Evolutionary conservation across 2,113 vertebrate genomes (phyloP), one percentile per base, ranked within the genome.

Genomic region (Marmota flaviventris): DNA sequence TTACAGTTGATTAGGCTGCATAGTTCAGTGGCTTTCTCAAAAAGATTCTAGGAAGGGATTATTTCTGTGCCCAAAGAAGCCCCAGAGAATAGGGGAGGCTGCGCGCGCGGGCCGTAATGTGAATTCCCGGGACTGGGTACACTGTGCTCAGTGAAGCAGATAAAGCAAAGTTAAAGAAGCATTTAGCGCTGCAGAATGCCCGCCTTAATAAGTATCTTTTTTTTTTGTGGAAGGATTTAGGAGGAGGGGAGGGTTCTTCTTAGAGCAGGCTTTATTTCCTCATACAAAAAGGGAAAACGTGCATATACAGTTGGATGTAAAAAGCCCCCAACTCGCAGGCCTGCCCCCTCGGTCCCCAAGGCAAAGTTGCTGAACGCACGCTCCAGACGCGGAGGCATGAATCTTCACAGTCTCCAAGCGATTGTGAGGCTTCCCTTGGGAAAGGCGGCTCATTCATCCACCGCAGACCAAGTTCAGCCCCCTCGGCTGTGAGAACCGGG

Each of bases 151-250:
- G 6, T 97, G 97, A 98, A 97, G 98, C 98, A 98, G 96, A 98
- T 83, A 97, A 98, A 98, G 98, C 97, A 94, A 98, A 97, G 95
- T 98, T 98, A 98, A 98, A 98, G 98, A 81, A 97, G 97, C 98
- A 98, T 98, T 98, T 98, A 98, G 97, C 91, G 95, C 95, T 95
- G 97, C 98, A 98, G 98, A 96, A 97, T 92, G 93, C 96, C 97
- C 85, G 96, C 93, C 97, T 97, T 97, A 97, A 98, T 98, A 97
- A 97, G 96, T 94, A 97, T 98, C 98, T 5, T 87, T 45, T 8
- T 45, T 45, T 45, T 81, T 5, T 87, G 96, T 93, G 93, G 84
- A 58, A 79, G 91, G 91, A 75, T 94, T 88, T 84, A 87, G 87
- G 76, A 53, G 88, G 27, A 85, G 42, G 84, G 58, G 65, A 29